Conservation (phyloP, 2,888 invertebrate genomes). For the Leistus spinibarbis region DNA sequence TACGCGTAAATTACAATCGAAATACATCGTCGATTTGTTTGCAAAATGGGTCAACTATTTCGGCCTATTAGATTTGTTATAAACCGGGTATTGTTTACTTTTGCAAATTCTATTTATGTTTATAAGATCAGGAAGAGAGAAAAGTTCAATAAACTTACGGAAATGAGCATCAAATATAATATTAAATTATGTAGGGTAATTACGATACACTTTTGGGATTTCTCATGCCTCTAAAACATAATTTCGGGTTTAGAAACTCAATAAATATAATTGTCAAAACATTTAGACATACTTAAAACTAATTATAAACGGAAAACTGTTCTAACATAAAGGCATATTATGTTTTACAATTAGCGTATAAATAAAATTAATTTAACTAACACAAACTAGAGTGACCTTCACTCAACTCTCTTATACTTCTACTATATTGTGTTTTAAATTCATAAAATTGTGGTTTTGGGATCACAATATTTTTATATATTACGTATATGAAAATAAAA, state of each 20-base stretch:
- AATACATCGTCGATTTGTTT: neutral
- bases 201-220: neutral
- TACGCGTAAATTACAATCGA: neutral
- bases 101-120: neutral
- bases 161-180: neutral
- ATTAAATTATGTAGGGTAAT: neutral
- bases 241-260: neutral
- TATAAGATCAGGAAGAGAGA: neutral
- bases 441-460: too few relatives aligned
- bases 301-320: neutral
- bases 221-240: neutral
- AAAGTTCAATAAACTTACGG: neutral
- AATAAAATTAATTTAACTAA: too few relatives aligned
- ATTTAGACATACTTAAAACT: neutral
- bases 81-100: neutral
- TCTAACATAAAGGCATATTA: neutral
- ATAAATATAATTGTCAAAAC: neutral
- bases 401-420: too few relatives aligned
- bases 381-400: too few relatives aligned
- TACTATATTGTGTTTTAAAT: too few relatives aligned
- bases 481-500: too few relatives aligned
- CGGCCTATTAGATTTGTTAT: neutral
- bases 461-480: too few relatives aligned
- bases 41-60: neutral
- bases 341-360: too few relatives aligned